Evolutionary conservation across 2,113 vertebrate genomes (phyloP).

Genomic region (Eublepharis macularius): DNA sequence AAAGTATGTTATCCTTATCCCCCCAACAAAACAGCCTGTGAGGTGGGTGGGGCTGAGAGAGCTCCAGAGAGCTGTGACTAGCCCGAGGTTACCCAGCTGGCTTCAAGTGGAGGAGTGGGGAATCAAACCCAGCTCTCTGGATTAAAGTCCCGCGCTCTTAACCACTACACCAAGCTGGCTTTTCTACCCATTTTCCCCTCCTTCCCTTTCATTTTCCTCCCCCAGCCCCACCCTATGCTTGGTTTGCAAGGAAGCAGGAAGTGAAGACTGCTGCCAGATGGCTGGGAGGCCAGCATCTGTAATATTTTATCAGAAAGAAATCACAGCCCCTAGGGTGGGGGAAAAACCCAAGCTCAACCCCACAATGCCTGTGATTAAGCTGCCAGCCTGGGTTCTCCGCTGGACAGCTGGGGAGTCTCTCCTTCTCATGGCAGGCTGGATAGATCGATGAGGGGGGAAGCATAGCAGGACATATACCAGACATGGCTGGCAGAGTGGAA

Average conservation of each 20-base stretch:
- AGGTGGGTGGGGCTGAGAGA: too few species aligned
- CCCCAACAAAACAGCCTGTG: too few species aligned
- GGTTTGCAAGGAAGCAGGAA: slow-evolving; percentile 60
- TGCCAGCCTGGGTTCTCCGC: slow-evolving; percentile 47
- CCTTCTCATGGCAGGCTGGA: not conserved
- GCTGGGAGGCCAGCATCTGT: slow-evolving; percentile 63
- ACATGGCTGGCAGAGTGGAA: not conserved
- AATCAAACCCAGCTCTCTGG: too few species aligned
- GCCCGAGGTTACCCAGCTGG: too few species aligned
- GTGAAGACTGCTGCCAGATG: slow-evolving; percentile 62
- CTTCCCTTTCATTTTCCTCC: slow-evolving; percentile 12
- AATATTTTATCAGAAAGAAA: slow-evolving; percentile 67
- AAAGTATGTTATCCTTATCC: too few species aligned
- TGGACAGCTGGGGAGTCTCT: slow-evolving; percentile 65
- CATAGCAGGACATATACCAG: fast-evolving
- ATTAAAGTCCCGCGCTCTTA: too few species aligned
- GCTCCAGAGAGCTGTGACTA: too few species aligned
- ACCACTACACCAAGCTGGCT: too few species aligned
- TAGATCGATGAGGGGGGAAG: not conserved
- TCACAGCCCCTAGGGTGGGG: slow-evolving; percentile 28
- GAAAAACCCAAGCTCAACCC: not conserved
- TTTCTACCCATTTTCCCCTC: not conserved
- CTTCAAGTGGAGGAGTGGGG: too few species aligned
- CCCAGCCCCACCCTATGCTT: not conserved
- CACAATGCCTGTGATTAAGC: slow-evolving; percentile 58